Base-by-base conservation (phyloP, 1,140 invertebrate genomes). In the Lutraria rhynchaena region DNA sequence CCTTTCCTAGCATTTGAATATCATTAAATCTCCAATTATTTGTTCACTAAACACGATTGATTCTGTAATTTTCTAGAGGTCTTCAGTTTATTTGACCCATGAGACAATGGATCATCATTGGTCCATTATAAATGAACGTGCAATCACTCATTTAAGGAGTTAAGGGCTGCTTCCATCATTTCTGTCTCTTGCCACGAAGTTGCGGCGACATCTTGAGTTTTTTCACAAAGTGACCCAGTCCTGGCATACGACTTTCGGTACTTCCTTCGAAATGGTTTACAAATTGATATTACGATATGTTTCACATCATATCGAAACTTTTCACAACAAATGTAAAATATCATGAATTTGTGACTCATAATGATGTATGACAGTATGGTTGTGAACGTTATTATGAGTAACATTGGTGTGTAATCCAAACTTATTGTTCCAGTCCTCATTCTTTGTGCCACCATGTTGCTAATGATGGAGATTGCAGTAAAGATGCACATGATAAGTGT, bases 261-360 rank as follows among this genome's bases (percentile, higher is more conserved):
- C 49, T 51, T 74, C 29, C 15, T 33, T 31, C 4, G 24, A 19
- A 61, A 63, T 24, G 69, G 67, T 17, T 31, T 29, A 24, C 67
- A 65, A 11, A 73, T 15, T n/a, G 35, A 61, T 44, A 29, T 33
- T 11, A 33, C 37, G 7, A 74, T 73, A n/a, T 33, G 15, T 35
- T 74, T 81, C 0, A 81, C 60, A 49, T 81, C 78, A 4, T 73
- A 33, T 17, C 70, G 22, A 31, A 81, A 81, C 33, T 71, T 73
- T 67, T 46, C 65, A 73, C 78, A 81, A 31, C 4, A 73, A 24
- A 81, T 46, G 33, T 81, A 81, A 61, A 63, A 81, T 15, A 81
- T 63, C 67, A 37, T 63, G 31, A 88, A 83, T 63, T 89, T 91
- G 17, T 77, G 63, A 61, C 87, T 83, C 49, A 88, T 69, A 57